phyloP scores from a whole-genome alignment of 2,797 vertebrate species.

The Pteropus rufus region DNA sequence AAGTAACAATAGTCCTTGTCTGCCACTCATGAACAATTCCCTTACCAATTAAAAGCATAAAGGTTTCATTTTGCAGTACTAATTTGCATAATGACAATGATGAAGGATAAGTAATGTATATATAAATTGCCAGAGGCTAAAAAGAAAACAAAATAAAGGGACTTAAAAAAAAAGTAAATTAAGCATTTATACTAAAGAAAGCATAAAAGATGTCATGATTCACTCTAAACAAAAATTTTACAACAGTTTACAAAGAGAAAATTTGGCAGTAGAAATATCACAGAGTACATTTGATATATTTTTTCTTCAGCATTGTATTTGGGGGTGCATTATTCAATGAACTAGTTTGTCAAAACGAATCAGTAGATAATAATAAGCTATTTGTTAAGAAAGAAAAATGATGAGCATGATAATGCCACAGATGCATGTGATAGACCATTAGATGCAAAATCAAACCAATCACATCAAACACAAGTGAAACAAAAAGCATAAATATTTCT shows the following conservation, averaged over 20 bases:
- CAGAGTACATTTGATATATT: neutral
- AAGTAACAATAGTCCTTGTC: neutral
- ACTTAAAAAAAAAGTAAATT: conserved; percentile 35
- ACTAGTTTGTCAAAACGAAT: neutral
- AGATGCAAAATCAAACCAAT: neutral
- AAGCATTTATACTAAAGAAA: neutral
- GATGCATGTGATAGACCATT: accelerated
- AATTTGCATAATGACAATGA: neutral
- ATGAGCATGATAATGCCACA: neutral
- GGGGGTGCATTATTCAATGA: neutral
- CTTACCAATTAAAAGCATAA: neutral
- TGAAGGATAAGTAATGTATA: neutral
- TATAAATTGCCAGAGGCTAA: neutral
- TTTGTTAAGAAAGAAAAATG: neutral
- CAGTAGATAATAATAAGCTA: neutral
- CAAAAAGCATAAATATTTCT: neutral
- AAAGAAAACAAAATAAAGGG: conserved; percentile 16
- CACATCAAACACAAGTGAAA: neutral
- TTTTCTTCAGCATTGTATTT: neutral
- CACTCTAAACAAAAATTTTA: neutral
- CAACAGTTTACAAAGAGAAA: neutral
- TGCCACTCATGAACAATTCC: neutral
- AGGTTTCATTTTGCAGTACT: neutral
- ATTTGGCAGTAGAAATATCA: neutral
- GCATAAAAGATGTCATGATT: neutral